Percentiles rank a stretch among this genome's conserved stretches.
phyloP scores from a whole-genome alignment of 2,888 invertebrate genomes.

The Leptinotarsa tumamoca region DNA sequence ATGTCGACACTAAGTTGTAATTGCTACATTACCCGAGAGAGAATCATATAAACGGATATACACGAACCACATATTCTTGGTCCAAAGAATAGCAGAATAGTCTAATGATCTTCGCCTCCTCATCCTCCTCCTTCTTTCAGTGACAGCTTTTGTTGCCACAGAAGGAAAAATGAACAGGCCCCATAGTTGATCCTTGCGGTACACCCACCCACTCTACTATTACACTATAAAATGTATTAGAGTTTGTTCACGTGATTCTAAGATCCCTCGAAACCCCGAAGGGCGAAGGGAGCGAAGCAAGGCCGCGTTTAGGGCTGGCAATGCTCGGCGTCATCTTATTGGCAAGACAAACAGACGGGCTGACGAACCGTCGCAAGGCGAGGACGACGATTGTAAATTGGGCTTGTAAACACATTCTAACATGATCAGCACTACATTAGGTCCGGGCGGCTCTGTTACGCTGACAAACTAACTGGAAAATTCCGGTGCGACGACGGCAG shows the following conservation, averaged over 20 bases:
- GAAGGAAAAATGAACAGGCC: not conserved
- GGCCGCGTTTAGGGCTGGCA: conserved; percentile 1
- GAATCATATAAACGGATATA: too few relatives aligned
- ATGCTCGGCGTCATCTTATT: conserved; percentile 62
- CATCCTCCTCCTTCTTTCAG: too few relatives aligned
- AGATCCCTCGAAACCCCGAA: conserved; percentile 15
- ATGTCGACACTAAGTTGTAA: too few relatives aligned
- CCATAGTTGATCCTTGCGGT: not conserved
- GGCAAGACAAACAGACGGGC: conserved; percentile 64
- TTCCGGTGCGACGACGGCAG: conserved; percentile 32
- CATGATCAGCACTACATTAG: conserved; percentile 69
- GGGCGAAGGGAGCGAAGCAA: not conserved
- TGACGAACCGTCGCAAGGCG: conserved; percentile 64
- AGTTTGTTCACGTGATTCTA: not conserved
- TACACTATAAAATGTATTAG: too few relatives aligned
- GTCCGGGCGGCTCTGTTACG: conserved; percentile 65
- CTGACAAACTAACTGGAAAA: conserved; percentile 66
- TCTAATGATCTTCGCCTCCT: too few relatives aligned
- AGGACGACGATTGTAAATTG: conserved; percentile 67
- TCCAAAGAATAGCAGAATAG: too few relatives aligned
- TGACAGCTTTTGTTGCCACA: too few relatives aligned
- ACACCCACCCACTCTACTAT: not conserved
- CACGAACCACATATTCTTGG: too few relatives aligned
- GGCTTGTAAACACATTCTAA: conserved; percentile 68
- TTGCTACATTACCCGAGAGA: too few relatives aligned